phyloP scores from a whole-genome alignment of 2,888 invertebrate genomes.

The Cyclophora albipunctata region DNA sequence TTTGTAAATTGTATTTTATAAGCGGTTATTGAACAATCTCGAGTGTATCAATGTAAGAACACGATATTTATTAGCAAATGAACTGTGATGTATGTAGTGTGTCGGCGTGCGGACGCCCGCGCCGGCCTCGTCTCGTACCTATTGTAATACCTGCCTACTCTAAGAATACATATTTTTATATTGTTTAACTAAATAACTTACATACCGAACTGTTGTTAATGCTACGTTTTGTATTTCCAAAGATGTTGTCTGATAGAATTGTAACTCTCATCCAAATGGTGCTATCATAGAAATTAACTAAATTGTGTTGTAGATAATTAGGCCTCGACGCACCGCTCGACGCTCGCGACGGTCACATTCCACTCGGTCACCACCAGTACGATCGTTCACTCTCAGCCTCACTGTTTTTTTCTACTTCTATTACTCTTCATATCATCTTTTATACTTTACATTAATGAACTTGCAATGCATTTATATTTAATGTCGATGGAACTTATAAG shows the following conservation, averaged over 20 bases:
- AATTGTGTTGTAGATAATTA: conserved; percentile 16
- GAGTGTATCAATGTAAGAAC: conserved; percentile 43
- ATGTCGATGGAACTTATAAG: too few relatives aligned
- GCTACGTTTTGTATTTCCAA: conserved; percentile 59
- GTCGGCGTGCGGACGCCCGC: conserved; percentile 14
- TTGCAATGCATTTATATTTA: background rate
- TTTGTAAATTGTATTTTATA: conserved; percentile 65
- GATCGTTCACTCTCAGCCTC: too few relatives aligned
- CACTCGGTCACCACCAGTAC: conserved; percentile 12
- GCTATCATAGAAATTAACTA: conserved; percentile 48
- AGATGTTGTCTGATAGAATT: conserved; percentile 35
- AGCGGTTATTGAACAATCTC: conserved; percentile 58
- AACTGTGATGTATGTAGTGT: conserved; percentile 54
- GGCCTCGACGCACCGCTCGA: conserved; percentile 18
- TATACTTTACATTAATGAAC: background rate
- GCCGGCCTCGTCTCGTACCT: conserved; percentile 7
- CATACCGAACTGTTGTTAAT: conserved; percentile 57
- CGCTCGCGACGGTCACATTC: conserved; percentile 11
- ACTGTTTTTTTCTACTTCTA: too few relatives aligned
- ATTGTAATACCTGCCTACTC: conserved; percentile 50
- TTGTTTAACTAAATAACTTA: conserved; percentile 64
- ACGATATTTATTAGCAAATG: conserved; percentile 61
- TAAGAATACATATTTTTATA: conserved; percentile 72
- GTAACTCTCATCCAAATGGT: conserved; percentile 60
- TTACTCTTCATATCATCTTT: too few relatives aligned